phyloP scores from a whole-genome alignment of 2,113 vertebrate genomes.

The Todiramphus saurophagus region DNA sequence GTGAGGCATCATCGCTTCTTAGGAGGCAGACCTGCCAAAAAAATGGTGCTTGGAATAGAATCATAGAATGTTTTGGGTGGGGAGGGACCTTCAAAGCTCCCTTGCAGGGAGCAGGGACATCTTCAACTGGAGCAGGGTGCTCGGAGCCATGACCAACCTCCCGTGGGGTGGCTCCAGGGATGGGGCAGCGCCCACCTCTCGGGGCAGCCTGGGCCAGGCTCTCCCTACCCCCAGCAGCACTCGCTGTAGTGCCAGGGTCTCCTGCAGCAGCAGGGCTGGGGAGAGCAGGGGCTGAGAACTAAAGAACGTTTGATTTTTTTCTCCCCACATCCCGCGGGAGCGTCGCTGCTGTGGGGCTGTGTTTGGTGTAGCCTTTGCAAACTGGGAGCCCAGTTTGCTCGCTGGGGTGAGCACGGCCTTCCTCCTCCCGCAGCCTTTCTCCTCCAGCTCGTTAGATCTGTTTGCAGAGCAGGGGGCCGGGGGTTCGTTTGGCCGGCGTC shows the following conservation, averaged over 20 bases:
- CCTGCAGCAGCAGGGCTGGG: neutral
- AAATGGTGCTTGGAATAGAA: too few relatives aligned
- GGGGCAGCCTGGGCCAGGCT: too few relatives aligned
- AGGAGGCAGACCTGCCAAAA: neutral
- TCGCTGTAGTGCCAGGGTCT: neutral
- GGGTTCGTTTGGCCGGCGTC: slow-evolving; percentile 46
- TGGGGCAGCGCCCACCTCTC: too few relatives aligned
- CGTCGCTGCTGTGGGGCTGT: too few relatives aligned
- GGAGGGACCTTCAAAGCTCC: too few relatives aligned
- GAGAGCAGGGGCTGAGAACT: neutral
- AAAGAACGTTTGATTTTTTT: neutral
- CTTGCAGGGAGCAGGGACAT: too few relatives aligned
- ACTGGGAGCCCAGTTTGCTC: slow-evolving; percentile 55
- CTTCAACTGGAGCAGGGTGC: too few relatives aligned
- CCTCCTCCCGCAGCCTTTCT: neutral
- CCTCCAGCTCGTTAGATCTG: slow-evolving; percentile 4
- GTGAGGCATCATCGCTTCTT: neutral
- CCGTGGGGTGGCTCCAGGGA: too few relatives aligned
- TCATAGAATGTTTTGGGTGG: too few relatives aligned
- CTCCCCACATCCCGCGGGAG: neutral
- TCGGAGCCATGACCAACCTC: too few relatives aligned
- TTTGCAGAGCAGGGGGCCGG: neutral
- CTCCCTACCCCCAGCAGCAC: neutral
- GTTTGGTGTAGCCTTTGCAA: neutral
- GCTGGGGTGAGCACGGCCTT: slow-evolving; percentile 27